Evolutionary conservation across 2,797 vertebrate species (phyloP), one percentile per base, ranked within the genome.

Genomic region (Cossypha caffra): DNA sequence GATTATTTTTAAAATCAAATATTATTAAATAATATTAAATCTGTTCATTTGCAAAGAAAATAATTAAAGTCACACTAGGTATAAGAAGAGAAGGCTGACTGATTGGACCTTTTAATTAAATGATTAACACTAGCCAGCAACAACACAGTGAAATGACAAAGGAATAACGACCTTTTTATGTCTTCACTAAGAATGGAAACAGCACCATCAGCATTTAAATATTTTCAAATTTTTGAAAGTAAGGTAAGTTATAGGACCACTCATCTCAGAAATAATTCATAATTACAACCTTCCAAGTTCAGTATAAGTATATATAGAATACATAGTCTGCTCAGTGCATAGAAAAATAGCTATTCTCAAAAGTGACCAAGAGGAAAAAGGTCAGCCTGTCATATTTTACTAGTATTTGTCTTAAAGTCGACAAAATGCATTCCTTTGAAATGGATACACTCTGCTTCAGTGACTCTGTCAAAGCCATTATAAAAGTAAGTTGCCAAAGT

Each of bases 61-160:
- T 95, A 96, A 97, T 96, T 93, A 61, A 97, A 97, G 89, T 97
- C 92, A 94, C 68, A 63, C 12, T 48, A 79, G 28, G 52, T 80
- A 40, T 62, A 87, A 88, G 78, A 75, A 57, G 74, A 96, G 38
- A 26, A 96, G 86, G 54, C 85, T 97, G 95, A 96, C 86, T 77
- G 90, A 96, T 92, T 28, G 96, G 97, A 98, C 96, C 97, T 98
- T 97, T 97, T 97, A 97, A 96, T 97, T 97, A 97, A 98, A 92
- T 95, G 62, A 97, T 97, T 96, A 97, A 91, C 89, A 93, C 42
- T 95, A 91, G 76, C 93, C 93, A 96, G 80, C 79, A 97, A 96
- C 82, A 96, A 54, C 86, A 66, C 16, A 19, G 45, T 81, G 81
- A 96, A 95, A 95, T 86, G 86, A 96, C 94, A 96, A 95, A 95